phyloP scores from a whole-genome alignment of 2,888 invertebrate species.

The Trachelus stipa region DNA sequence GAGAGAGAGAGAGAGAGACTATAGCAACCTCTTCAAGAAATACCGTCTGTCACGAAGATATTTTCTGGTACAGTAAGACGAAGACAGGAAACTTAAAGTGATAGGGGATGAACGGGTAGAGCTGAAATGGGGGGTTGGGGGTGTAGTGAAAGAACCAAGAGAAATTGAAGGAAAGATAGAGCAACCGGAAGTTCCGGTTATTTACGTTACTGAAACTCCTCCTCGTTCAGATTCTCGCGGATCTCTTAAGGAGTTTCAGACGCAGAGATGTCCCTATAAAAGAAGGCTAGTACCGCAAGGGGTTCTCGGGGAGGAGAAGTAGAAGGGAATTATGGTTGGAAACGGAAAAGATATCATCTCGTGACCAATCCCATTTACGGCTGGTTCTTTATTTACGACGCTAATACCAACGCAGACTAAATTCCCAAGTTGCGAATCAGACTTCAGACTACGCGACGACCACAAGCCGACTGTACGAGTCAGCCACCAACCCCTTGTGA shows the following conservation, averaged over 20 bases:
- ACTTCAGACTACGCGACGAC: background rate
- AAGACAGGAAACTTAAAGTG: background rate
- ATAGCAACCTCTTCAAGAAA: background rate
- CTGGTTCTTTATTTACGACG: background rate
- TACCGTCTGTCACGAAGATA: background rate
- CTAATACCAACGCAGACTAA: background rate
- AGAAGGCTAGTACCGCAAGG: background rate
- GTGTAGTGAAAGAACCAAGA: background rate
- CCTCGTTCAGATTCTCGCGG: background rate
- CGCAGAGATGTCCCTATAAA: background rate
- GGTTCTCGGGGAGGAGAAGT: background rate
- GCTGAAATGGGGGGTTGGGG: background rate
- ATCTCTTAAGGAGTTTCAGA: background rate
- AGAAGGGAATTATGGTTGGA: background rate
- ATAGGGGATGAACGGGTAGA: background rate
- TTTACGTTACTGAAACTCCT: background rate
- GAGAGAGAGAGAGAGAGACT: no score
- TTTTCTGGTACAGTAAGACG: background rate
- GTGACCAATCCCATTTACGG: background rate
- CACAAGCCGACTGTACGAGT: background rate
- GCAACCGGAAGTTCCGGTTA: background rate
- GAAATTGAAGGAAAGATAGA: constrained; percentile 6
- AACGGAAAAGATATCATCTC: background rate
- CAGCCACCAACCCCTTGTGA: background rate
- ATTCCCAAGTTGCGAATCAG: background rate